phyloP scores from a whole-genome alignment of 2,113 vertebrate genomes.

The Bagarius yarrelli region DNA sequence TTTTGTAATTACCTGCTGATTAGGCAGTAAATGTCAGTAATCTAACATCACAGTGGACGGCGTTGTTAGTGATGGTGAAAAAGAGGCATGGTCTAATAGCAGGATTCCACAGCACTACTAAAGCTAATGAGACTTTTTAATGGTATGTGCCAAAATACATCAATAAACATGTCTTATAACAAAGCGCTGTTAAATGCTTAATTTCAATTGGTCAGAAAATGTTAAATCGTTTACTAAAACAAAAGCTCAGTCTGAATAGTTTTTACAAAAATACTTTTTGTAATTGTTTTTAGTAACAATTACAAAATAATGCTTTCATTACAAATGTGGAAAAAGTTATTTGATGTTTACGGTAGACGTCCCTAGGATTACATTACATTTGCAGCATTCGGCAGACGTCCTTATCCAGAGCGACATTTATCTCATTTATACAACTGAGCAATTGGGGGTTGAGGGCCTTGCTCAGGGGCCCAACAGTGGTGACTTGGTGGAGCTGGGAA shows the following conservation, averaged over 20 bases:
- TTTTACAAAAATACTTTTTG: not conserved
- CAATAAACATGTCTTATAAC: not conserved
- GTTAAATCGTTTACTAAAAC: not conserved
- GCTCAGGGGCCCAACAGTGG: too few relatives aligned
- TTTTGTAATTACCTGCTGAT: constrained; percentile 55
- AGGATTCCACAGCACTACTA: constrained; percentile 7
- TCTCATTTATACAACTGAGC: too few relatives aligned
- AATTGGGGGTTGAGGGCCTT: too few relatives aligned
- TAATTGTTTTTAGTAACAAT: not conserved
- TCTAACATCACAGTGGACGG: constrained; percentile 36
- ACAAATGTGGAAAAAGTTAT: not conserved
- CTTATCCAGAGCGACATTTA: too few relatives aligned
- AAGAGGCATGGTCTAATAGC: not conserved
- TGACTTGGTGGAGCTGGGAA: too few relatives aligned
- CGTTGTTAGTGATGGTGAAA: constrained; percentile 26
- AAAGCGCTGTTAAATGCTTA: not conserved
- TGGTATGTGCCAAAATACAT: not conserved
- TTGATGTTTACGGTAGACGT: not conserved
- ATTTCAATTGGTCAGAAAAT: not conserved
- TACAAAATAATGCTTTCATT: not conserved
- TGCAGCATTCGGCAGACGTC: too few relatives aligned
- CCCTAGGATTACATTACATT: not conserved
- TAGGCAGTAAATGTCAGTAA: constrained; percentile 44
- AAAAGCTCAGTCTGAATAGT: not conserved
- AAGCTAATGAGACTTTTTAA: constrained; percentile 1